A percentile compares a stretch with the other conserved stretches of the same genome.
Conservation (phyloP, 2,888 invertebrate species). For the Alloscopus bannaensis region DNA sequence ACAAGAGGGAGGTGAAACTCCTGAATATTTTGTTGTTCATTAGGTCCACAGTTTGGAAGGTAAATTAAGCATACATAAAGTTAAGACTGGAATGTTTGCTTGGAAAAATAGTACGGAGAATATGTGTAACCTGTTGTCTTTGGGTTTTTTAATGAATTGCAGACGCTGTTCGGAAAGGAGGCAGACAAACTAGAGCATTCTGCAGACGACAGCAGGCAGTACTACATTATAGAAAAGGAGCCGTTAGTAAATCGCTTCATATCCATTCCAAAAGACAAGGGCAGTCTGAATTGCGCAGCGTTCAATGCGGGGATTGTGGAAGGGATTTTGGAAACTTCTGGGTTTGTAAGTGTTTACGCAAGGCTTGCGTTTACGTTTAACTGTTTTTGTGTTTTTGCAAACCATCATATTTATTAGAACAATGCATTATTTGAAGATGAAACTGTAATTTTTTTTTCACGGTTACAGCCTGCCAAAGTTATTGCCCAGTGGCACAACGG, state of each 20-base stretch:
- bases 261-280: constrained; percentile 98
- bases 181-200: constrained; percentile 99
- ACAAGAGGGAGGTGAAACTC: constrained; percentile 95
- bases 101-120: too few species aligned
- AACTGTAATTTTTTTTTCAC: constrained; percentile 70
- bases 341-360: constrained; percentile 86
- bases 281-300: constrained; percentile 97
- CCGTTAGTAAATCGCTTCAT: constrained; percentile 97
- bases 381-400: too few species aligned
- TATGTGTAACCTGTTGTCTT: too few species aligned
- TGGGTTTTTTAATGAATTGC: too few species aligned
- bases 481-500: constrained; percentile 99
- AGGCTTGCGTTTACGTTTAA: too few species aligned
- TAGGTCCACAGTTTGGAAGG: constrained; percentile 98
- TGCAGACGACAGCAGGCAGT: constrained; percentile 98
- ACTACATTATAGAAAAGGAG: constrained; percentile 99
- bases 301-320: constrained; percentile 99
- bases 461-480: constrained; percentile 95
- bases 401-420: too few species aligned
- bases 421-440: too few species aligned
- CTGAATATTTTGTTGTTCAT: constrained; percentile 96
- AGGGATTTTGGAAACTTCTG: constrained; percentile 93
- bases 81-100: constrained; percentile 3
- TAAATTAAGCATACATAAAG: too few species aligned
- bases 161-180: constrained; percentile 97